A percentile compares a stretch with the other conserved stretches of the same genome.
phyloP scores from a whole-genome alignment of 1,140 invertebrate species.

The Cataglyphis hispanica region DNA sequence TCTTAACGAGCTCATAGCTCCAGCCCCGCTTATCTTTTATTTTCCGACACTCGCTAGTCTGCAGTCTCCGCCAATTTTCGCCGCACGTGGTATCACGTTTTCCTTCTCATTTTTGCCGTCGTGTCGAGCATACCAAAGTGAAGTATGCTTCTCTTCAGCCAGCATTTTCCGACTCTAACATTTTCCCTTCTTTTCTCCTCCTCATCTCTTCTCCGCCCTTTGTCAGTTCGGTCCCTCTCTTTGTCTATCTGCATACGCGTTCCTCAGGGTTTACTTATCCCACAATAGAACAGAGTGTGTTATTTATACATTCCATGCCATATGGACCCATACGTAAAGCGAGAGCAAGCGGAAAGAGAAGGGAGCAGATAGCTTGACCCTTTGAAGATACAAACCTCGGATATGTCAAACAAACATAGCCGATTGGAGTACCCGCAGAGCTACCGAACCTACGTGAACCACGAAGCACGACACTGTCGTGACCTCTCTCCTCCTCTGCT shows the following conservation, averaged over 20 bases:
- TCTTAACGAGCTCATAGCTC: constrained; percentile 36
- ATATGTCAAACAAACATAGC: constrained; percentile 74
- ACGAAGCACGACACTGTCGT: constrained; percentile 58
- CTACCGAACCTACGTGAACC: constrained; percentile 46
- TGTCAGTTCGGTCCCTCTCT: constrained; percentile 38
- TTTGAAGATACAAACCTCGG: constrained; percentile 77
- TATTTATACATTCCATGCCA: constrained; percentile 79
- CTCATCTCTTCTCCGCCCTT: neutral
- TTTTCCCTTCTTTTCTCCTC: neutral
- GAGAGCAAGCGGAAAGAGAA: neutral
- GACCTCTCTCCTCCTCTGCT: constrained; percentile 39
- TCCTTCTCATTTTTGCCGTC: constrained; percentile 69
- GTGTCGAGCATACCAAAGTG: constrained; percentile 66
- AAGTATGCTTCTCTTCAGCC: constrained; percentile 64
- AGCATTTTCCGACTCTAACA: neutral
- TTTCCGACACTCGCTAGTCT: constrained; percentile 26
- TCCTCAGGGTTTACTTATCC: constrained; percentile 73
- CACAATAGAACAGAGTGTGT: constrained; percentile 76
- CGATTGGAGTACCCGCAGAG: neutral
- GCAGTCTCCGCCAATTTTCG: constrained; percentile 65
- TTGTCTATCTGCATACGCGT: constrained; percentile 37
- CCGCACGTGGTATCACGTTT: constrained; percentile 66
- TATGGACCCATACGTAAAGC: constrained; percentile 68
- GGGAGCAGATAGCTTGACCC: constrained; percentile 68
- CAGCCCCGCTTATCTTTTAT: constrained; percentile 26